Conservation (phyloP, 2,113 vertebrate genomes). For the Antigone vipio region DNA sequence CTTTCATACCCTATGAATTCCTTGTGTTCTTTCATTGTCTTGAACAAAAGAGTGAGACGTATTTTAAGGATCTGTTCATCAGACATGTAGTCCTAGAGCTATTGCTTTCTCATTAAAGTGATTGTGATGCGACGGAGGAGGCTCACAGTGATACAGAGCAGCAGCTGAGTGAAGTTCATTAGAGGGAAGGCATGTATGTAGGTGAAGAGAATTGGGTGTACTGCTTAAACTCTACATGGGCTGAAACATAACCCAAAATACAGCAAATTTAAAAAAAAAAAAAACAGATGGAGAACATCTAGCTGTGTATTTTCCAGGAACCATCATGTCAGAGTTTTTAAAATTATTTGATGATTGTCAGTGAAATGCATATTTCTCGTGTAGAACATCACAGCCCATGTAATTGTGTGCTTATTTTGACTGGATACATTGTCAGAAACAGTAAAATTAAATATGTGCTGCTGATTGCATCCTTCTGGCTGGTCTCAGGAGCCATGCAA, state of each 20-base stretch:
- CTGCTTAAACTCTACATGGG: neutral
- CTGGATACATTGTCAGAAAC: neutral
- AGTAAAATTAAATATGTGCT: neutral
- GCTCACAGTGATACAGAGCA: neutral
- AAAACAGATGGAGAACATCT: neutral
- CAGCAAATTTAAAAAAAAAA: neutral
- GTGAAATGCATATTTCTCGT: neutral
- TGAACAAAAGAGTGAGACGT: neutral
- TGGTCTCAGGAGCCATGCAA: neutral
- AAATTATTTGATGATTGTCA: neutral
- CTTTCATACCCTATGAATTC: neutral
- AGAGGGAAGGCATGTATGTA: neutral
- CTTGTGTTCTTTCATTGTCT: neutral
- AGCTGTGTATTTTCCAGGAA: neutral
- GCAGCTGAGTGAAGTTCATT: neutral
- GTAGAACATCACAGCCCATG: accelerated
- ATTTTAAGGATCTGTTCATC: neutral
- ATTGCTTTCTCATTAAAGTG: neutral
- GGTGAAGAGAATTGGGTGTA: neutral
- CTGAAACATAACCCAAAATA: neutral
- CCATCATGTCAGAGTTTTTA: neutral
- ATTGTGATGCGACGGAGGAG: neutral
- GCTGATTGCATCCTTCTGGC: neutral
- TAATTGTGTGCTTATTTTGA: neutral
- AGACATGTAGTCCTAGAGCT: neutral